Evolutionary conservation across 1,140 invertebrate species (phyloP).

Genomic region (Neelides sp.): DNA sequence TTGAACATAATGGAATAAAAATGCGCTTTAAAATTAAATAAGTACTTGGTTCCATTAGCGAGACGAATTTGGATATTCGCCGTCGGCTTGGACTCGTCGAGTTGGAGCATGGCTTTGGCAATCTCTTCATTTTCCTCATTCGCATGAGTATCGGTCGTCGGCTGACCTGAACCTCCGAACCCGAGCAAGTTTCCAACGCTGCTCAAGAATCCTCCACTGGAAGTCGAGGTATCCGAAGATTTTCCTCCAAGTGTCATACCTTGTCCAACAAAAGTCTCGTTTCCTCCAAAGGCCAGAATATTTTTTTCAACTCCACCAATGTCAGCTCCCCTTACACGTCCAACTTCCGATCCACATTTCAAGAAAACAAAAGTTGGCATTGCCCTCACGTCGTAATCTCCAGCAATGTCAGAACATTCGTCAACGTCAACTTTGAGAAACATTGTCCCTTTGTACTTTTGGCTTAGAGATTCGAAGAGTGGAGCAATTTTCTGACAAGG

Average conservation of each 20-base stretch:
- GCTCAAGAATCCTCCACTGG: not conserved
- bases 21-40: not conserved
- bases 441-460: not conserved
- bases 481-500: not conserved
- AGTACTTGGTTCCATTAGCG: conserved; percentile 1
- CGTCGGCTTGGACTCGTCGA: not conserved
- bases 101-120: not conserved
- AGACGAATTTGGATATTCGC: conserved; percentile 5
- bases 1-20: not conserved
- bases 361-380: conserved; percentile 41
- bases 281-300: not conserved
- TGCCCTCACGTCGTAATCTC: conserved; percentile 35
- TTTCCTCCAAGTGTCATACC: not conserved
- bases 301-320: not conserved
- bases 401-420: conserved; percentile 38
- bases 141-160: not conserved
- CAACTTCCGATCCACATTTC: not conserved
- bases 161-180: not conserved
- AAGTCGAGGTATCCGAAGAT: not conserved
- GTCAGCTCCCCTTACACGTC: not conserved
- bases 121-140: not conserved
- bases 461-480: not conserved
- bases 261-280: not conserved
- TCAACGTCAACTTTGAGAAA: conserved; percentile 38
- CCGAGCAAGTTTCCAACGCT: not conserved